Evolutionary conservation across 2,113 vertebrate species (phyloP).

Genomic region (Chaetodon trifascialis): DNA sequence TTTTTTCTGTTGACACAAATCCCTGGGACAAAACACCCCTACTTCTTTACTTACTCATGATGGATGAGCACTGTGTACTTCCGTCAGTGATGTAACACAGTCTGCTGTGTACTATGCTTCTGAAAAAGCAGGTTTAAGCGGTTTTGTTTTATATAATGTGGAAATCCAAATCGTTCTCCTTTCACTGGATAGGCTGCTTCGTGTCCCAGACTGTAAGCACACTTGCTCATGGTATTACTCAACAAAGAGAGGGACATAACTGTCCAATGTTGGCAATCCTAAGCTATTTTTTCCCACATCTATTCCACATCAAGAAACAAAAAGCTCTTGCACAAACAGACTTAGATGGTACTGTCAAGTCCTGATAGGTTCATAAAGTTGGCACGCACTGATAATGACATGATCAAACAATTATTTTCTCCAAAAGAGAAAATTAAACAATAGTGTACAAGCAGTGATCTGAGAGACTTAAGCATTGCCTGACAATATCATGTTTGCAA

Average conservation of each 20-base stretch:
- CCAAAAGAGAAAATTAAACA: slow-evolving; percentile 32
- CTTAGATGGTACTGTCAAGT: accelerated
- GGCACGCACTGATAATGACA: slow-evolving; percentile 7
- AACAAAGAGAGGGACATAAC: not conserved
- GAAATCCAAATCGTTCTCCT: slow-evolving; percentile 53
- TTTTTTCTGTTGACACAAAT: slow-evolving; percentile 27
- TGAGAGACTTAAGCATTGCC: slow-evolving; percentile 32
- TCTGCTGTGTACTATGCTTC: slow-evolving; percentile 1
- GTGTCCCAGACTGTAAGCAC: not conserved
- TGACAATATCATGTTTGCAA: slow-evolving; percentile 45
- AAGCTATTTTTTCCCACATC: not conserved
- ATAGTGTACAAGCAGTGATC: slow-evolving; percentile 15
- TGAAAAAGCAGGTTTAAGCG: slow-evolving; percentile 53
- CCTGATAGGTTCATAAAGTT: slow-evolving; percentile 11
- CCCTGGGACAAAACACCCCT: slow-evolving; percentile 13
- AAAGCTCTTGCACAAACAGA: not conserved
- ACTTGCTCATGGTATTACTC: slow-evolving; percentile 23
- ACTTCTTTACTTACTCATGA: slow-evolving; percentile 14
- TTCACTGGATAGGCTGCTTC: not conserved
- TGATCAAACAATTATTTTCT: slow-evolving; percentile 25
- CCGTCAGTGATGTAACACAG: slow-evolving; percentile 45
- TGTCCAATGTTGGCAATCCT: not conserved
- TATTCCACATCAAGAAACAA: not conserved
- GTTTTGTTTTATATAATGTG: slow-evolving; percentile 58
- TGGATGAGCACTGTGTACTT: slow-evolving; percentile 14